Conservation (phyloP, 2,797 vertebrate genomes). For the Moxostoma hubbsi region DNA sequence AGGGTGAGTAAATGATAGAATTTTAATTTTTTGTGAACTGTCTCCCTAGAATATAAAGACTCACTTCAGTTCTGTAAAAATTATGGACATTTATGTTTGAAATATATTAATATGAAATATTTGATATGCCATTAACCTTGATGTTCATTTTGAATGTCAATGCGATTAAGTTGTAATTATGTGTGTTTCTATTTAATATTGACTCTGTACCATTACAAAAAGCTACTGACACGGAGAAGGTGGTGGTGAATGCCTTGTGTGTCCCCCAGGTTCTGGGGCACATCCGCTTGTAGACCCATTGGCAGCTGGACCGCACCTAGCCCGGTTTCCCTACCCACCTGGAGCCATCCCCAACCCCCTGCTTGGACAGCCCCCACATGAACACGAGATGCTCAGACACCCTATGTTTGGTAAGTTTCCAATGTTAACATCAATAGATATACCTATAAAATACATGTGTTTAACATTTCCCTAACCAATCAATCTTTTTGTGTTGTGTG, state of each 20-base stretch:
- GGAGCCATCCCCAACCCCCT: slow-evolving; percentile 95
- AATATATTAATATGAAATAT: neutral
- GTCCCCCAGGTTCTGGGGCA: slow-evolving; percentile 89
- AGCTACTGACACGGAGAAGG: slow-evolving; percentile 78
- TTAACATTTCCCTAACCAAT: neutral
- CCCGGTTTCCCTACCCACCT: slow-evolving; percentile 95
- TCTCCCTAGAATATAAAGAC: no score
- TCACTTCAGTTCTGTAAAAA: no score
- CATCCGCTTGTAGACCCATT: slow-evolving; percentile 94
- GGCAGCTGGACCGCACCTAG: slow-evolving; percentile 92
- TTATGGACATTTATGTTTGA: neutral
- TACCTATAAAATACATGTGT: no score
- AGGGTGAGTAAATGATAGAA: no score
- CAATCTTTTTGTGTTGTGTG: neutral
- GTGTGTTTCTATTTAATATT: slow-evolving; percentile 57
- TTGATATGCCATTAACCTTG: neutral
- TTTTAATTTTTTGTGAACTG: no score
- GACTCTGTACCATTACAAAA: slow-evolving; percentile 67
- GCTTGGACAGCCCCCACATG: slow-evolving; percentile 91
- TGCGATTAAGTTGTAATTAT: slow-evolving; percentile 39
- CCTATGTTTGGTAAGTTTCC: slow-evolving; percentile 90
- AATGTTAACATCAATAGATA: neutral
- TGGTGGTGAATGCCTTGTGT: slow-evolving; percentile 85
- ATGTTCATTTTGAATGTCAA: slow-evolving; percentile 35
- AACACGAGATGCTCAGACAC: slow-evolving; percentile 99